A percentile compares a stretch with the other conserved stretches of the same genome.
These are phyloP conservation scores for Bucco capensis DNA, from an alignment of 2,113 vertebrate genomes.

Conservation along the genomic window DNA sequence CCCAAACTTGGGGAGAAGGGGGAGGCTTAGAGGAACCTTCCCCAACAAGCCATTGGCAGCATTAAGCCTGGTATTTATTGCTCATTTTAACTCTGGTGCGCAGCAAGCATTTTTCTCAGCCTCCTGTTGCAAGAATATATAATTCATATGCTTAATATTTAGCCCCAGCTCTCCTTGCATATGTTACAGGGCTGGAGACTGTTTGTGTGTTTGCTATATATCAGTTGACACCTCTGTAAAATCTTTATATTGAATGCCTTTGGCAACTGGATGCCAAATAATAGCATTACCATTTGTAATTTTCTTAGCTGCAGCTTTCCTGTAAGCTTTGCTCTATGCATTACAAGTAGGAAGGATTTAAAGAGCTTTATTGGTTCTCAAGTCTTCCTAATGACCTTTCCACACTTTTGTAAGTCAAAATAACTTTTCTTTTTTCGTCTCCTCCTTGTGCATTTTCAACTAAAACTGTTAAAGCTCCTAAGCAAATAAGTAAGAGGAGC, in stretches of 20 bases:
- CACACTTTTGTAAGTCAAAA: conserved; percentile 44
- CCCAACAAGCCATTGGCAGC: conserved; percentile 52
- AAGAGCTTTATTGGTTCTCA: conserved; percentile 62
- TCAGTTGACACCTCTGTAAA: conserved; percentile 82
- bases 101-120: conserved; percentile 69
- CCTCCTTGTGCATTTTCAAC: conserved; percentile 22
- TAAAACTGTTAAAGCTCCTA: conserved; percentile 1
- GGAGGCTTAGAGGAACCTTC: conserved; percentile 22
- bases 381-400: conserved; percentile 64
- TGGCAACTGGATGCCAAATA: conserved; percentile 75
- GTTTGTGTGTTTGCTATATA: conserved; percentile 79
- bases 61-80: conserved; percentile 74
- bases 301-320: conserved; percentile 70
- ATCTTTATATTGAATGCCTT: conserved; percentile 80
- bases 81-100: conserved; percentile 70
- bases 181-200: conserved; percentile 73
- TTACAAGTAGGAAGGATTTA: conserved; percentile 65
- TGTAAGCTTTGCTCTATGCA: conserved; percentile 63
- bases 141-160: conserved; percentile 77
- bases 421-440: conserved; percentile 24
- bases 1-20: conserved; percentile 50
- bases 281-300: conserved; percentile 75
- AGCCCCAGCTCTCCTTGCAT: conserved; percentile 58
- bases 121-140: conserved; percentile 61
- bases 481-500: conserved; percentile 9